A percentile compares a stretch with the other conserved stretches of the same genome.
Conservation (phyloP, 30 jellyfish, hydroid and myxozoan species). For the Hydra vulgaris region DNA sequence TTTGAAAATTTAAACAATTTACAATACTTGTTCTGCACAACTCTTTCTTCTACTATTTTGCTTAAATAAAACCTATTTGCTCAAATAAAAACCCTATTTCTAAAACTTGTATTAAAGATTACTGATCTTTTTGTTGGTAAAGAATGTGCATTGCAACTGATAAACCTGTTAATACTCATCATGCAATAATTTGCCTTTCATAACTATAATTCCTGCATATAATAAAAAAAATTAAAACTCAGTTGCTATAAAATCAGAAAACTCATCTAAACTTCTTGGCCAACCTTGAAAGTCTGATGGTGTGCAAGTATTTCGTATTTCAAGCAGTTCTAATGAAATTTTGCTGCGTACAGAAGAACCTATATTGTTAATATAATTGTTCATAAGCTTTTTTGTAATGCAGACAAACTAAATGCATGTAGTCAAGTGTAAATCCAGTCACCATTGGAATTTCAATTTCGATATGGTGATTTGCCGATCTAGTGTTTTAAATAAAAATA, state of each 20-base stretch:
- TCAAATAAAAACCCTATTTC: background rate
- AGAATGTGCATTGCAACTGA: background rate
- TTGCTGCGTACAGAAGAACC: no score
- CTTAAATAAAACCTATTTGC: background rate
- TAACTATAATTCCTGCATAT: background rate
- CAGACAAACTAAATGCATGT: no score
- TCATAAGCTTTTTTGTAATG: no score
- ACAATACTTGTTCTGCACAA: background rate
- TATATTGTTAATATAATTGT: no score
- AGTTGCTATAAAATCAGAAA: background rate
- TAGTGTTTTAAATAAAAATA: no score
- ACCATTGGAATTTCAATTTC: no score
- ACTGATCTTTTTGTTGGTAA: background rate
- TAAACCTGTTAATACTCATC: background rate
- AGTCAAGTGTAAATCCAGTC: no score
- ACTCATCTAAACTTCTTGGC: no score
- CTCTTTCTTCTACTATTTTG: background rate
- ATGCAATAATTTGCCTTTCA: background rate
- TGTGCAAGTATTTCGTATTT: no score
- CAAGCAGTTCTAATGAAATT: no score
- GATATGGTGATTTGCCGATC: no score
- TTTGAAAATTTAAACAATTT: background rate
- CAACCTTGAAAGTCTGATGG: no score
- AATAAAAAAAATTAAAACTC: background rate
- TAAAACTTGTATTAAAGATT: background rate